phyloP scores from a whole-genome alignment of 1,140 invertebrate genomes.

The Mizuhopecten yessoensis region DNA sequence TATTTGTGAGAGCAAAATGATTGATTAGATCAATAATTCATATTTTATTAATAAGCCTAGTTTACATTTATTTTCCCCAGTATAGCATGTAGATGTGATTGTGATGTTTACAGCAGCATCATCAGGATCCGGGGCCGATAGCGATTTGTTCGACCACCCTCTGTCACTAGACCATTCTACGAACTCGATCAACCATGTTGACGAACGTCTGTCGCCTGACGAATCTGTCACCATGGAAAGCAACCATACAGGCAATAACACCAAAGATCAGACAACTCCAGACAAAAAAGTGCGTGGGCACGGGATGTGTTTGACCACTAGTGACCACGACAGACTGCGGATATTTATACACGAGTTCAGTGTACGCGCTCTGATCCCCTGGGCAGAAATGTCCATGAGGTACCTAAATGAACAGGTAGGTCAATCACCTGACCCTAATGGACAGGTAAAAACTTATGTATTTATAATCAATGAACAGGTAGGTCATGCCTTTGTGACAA shows the following conservation, averaged over 20 bases:
- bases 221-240: slow-evolving; percentile 48
- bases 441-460: no score
- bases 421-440: slow-evolving; percentile 49
- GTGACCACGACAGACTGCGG: slow-evolving; percentile 92
- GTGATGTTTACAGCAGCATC: neutral
- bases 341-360: slow-evolving; percentile 94
- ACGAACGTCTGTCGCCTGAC: slow-evolving; percentile 58
- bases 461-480: no score
- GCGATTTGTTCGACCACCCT: slow-evolving; percentile 77
- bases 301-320: slow-evolving; percentile 90
- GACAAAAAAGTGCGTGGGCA: slow-evolving; percentile 71
- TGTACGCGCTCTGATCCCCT: slow-evolving; percentile 93
- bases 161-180: slow-evolving; percentile 66
- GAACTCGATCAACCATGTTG: slow-evolving; percentile 54
- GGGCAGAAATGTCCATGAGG: slow-evolving; percentile 93
- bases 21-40: no score
- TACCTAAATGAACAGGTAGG: slow-evolving; percentile 92
- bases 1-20: no score
- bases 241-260: slow-evolving; percentile 47
- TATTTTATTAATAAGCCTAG: no score
- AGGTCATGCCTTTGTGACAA: no score
- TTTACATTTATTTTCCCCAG: no score
- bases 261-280: slow-evolving; percentile 36
- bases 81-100: no score
- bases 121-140: slow-evolving; percentile 50